Evolutionary conservation across 2,113 vertebrate species (phyloP).

Genomic region (Podilymbus podiceps): DNA sequence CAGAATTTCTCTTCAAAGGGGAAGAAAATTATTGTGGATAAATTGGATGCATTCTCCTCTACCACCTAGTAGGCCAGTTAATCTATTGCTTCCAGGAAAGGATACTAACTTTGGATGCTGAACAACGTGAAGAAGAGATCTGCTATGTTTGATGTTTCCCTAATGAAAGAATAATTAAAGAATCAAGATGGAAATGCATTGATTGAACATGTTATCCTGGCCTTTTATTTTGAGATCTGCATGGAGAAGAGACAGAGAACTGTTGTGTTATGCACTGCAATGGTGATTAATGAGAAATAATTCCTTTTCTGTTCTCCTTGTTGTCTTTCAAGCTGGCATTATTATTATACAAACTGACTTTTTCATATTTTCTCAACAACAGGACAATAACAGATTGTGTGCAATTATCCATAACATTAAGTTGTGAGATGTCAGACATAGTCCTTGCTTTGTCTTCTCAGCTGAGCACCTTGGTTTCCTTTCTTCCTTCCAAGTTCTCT

Average conservation of each 20-base stretch:
- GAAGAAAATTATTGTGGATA: not conserved
- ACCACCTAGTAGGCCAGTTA: not conserved
- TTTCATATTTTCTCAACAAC: not conserved
- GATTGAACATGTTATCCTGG: not conserved
- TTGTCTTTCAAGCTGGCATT: not conserved
- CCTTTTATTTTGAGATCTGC: not conserved
- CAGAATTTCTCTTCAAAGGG: not conserved
- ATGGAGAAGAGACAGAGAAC: not conserved
- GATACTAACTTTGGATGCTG: not conserved
- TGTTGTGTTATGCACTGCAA: not conserved
- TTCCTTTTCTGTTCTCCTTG: not conserved
- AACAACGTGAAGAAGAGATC: not conserved
- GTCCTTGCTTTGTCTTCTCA: not conserved
- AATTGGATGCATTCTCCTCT: not conserved
- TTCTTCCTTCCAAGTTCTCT: not conserved
- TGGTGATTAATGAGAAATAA: not conserved
- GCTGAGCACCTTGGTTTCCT: not conserved
- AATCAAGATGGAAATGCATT: not conserved
- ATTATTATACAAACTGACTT: not conserved
- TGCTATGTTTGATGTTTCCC: not conserved
- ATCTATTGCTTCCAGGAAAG: not conserved
- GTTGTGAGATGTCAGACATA: accelerated
- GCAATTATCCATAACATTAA: not conserved
- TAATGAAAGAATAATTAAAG: not conserved
- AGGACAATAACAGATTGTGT: not conserved